Base-by-base conservation (phyloP, 2,888 invertebrate species). In the Apodemia hepburni region DNA sequence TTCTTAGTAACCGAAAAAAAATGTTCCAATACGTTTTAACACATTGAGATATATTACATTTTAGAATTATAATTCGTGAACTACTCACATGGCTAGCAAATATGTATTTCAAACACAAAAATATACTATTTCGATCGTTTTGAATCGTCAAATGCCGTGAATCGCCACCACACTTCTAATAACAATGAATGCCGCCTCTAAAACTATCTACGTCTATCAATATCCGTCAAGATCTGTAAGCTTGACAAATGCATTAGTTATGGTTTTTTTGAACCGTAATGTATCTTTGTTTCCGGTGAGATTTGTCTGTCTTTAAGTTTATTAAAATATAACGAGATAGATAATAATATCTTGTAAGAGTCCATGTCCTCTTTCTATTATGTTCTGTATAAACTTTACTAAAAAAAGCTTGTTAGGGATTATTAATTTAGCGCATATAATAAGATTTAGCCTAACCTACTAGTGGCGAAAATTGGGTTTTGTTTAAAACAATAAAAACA, bases 241-340 rank as follows among this genome's bases (percentile, higher is more conserved):
- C 70, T 70, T 73, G 76, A 78, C 76, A 75, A 75, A 78, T 78
- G 75, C 75, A 78, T 77, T 76, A 73, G 72, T 70, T 68, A 68
- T 68, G 71, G 68, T 71, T 71, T 71, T 62, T 72, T 71, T 71
- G 71, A 71, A 65, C 68, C 65, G 65, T 68, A 70, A 73, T 72
- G 70, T 68, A 69, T 70, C 69, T 68, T 66, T 68, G 70, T 69
- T 73, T 71, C 73, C 73, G 69, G 73, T 65, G 65, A 59, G 66
- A 58, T 59, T 51, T 66, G 65, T 69, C 67, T 67, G 70, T 70
- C 69, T 58, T 54, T 54, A 54, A 27, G 54, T 59, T 59, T 59
- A 59, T 59, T 59, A 59, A 18, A 59, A 35, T 35, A 59, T 38
- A 59, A 54, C 17, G 18, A 59, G 38, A 17, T 59, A 38, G 54